These are phyloP conservation scores for Spilogale gracilis DNA, from an alignment of 2,113 vertebrate species.

Conservation along the genomic window DNA sequence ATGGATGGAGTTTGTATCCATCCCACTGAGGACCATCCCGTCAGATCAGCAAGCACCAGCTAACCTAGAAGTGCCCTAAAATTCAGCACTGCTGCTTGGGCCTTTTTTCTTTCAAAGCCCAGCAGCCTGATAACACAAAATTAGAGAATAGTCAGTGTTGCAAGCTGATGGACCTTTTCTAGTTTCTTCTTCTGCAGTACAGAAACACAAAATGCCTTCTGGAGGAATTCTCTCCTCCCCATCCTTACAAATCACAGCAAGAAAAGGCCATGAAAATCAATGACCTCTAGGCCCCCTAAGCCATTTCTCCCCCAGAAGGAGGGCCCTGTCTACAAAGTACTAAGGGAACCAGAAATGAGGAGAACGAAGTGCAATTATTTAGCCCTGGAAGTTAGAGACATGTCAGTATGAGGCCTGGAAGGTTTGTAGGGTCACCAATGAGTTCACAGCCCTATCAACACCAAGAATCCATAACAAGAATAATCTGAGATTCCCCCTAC, in stretches of 20 bases:
- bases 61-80: not conserved
- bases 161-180: not conserved
- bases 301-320: not conserved
- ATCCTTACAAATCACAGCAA: not conserved
- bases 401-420: not conserved
- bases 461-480: not conserved
- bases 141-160: not conserved
- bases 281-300: not conserved
- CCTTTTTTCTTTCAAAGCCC: not conserved
- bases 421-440: not conserved
- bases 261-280: not conserved
- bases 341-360: not conserved
- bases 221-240: not conserved
- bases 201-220: conserved; percentile 1
- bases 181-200: not conserved
- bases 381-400: not conserved
- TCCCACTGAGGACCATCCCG: not conserved
- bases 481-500: not conserved
- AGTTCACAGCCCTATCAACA: not conserved
- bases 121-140: not conserved
- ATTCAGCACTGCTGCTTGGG: not conserved
- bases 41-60: not conserved
- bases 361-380: not conserved
- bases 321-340: not conserved
- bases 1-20: not conserved